Conservation (phyloP, 2,797 vertebrate species). For the Acanthurus leucopareius region DNA sequence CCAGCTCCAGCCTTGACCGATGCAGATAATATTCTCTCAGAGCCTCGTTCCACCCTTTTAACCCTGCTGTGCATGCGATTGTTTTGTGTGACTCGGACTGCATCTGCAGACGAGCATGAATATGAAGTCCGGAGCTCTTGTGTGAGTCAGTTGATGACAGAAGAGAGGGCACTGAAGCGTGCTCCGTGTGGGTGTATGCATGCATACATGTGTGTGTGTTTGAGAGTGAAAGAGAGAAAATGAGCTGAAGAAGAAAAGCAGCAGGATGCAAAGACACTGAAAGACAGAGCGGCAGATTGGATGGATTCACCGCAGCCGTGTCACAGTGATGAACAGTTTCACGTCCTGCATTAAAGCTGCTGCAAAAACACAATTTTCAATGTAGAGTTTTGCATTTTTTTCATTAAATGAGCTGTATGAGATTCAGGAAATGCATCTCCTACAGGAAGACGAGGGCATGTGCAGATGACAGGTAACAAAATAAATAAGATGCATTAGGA, state of each 20-base stretch:
- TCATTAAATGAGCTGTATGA: not conserved
- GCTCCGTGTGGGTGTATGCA: constrained; percentile 5
- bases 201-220: not conserved
- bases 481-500: not conserved
- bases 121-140: constrained; percentile 13
- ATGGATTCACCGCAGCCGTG: not conserved
- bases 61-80: not conserved
- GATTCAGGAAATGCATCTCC: not conserved
- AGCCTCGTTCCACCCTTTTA: constrained; percentile 30
- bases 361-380: not conserved
- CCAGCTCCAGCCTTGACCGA: constrained; percentile 40
- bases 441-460: not conserved
- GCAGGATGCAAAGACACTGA: too few species aligned
- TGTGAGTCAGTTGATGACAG: constrained; percentile 26
- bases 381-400: too few species aligned
- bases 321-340: not conserved
- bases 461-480: not conserved
- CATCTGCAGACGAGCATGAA: constrained; percentile 24
- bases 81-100: constrained; percentile 4
- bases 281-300: not conserved
- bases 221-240: not conserved
- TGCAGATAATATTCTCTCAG: constrained; percentile 49
- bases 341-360: not conserved
- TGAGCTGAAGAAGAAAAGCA: constrained; percentile 7
- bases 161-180: constrained; percentile 17